These are phyloP conservation scores for Oikopleura vanhoeffeni DNA, from an alignment of 23 tunicate species.

Conservation along the genomic window DNA sequence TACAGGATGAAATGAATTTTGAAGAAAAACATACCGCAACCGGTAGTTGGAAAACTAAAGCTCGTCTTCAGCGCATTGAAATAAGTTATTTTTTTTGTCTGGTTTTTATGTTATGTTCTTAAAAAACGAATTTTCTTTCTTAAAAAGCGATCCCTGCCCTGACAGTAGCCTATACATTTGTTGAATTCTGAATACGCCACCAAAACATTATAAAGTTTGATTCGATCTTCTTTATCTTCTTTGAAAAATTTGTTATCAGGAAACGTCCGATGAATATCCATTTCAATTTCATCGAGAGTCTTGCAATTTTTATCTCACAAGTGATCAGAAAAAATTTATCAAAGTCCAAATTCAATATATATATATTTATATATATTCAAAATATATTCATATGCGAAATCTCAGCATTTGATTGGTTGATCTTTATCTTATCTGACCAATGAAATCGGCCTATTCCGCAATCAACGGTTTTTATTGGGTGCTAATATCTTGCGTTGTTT, in stretches of 20 bases:
- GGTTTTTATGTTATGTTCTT: background rate
- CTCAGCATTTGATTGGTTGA: no score
- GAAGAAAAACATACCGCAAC: no score
- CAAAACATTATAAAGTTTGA: constrained; percentile 25
- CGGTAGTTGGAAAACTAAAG: background rate
- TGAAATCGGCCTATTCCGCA: no score
- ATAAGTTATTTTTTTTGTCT: background rate
- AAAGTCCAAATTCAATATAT: no score
- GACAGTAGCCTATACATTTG: constrained; percentile 38
- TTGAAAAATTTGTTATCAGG: constrained; percentile 56
- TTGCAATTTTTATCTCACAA: background rate
- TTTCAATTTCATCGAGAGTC: constrained; percentile 22
- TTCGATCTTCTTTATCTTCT: constrained; percentile 18
- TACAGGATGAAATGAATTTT: no score
- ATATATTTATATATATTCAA: no score
- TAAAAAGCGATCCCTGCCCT: background rate
- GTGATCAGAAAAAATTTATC: no score
- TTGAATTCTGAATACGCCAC: constrained; percentile 31
- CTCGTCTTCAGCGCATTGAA: background rate
- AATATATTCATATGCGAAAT: no score
- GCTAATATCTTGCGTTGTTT: no score
- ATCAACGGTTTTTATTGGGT: no score
- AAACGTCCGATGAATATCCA: constrained; percentile 59
- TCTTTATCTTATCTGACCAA: no score
- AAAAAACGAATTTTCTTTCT: background rate